Percentiles rank a stretch among this genome's conserved stretches.
Evolutionary conservation across 2,113 vertebrate genomes (phyloP).

Genomic region (Pollimyrus isidori): DNA sequence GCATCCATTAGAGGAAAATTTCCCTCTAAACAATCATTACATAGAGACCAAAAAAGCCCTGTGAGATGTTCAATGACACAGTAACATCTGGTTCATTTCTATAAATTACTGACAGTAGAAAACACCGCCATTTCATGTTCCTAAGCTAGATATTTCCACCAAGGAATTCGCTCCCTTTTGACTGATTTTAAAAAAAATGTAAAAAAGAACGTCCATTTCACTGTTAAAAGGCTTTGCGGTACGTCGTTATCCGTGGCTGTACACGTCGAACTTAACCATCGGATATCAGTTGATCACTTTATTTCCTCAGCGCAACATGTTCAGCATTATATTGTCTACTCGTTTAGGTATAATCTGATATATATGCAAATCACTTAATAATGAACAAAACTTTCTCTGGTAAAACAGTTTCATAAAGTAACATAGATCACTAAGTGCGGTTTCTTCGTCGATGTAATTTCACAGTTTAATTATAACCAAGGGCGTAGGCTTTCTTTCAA

Average conservation of each 20-base stretch:
- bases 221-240: neutral
- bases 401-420: neutral
- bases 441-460: neutral
- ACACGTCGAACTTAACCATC: neutral
- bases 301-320: neutral
- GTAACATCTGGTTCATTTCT: constrained; percentile 10
- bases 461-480: neutral
- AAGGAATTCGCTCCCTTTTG: constrained; percentile 20
- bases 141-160: constrained; percentile 44
- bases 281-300: neutral
- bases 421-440: neutral
- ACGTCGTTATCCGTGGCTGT: neutral
- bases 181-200: neutral
- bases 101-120: constrained; percentile 31
- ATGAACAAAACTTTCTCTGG: neutral
- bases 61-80: neutral
- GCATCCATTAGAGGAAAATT: neutral
- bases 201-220: neutral
- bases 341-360: neutral
- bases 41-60: neutral
- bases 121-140: constrained; percentile 65
- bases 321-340: neutral
- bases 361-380: neutral
- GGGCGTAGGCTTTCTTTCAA: neutral
- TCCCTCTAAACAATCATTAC: neutral